phyloP scores from a whole-genome alignment of 2,113 vertebrate genomes.

The Albula glossodonta region DNA sequence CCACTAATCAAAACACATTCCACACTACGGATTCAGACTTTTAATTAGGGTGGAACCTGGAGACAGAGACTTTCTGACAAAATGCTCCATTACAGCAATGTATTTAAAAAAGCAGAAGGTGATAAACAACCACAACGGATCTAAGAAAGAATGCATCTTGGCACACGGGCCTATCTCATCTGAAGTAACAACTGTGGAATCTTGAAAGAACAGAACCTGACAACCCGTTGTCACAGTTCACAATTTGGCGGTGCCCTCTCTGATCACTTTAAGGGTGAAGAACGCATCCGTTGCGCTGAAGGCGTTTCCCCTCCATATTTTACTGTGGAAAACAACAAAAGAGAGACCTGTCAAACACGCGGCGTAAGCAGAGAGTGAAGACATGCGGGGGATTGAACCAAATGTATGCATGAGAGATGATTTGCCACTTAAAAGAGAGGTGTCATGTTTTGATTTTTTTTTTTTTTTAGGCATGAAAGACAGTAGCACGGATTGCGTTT shows the following conservation, averaged over 20 bases:
- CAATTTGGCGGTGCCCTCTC: neutral
- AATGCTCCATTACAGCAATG: neutral
- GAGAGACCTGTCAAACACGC: neutral
- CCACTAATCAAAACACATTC: neutral
- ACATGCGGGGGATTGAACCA: neutral
- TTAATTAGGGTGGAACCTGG: neutral
- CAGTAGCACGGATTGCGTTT: neutral
- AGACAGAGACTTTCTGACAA: neutral
- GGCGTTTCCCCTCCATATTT: neutral
- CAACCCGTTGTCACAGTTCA: neutral
- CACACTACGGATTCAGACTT: neutral
- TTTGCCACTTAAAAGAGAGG: neutral
- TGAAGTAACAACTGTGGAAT: neutral
- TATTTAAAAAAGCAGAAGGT: neutral
- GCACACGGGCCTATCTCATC: neutral
- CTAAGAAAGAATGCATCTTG: neutral
- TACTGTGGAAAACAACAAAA: neutral
- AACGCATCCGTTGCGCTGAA: neutral
- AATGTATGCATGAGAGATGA: neutral
- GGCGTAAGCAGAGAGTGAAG: neutral
- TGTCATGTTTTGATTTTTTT: neutral
- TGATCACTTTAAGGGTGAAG: neutral
- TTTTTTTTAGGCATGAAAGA: neutral
- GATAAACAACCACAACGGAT: neutral
- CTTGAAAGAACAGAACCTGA: neutral